phyloP scores from a whole-genome alignment of 2,113 vertebrate genomes.

The Polyodon spathula region DNA sequence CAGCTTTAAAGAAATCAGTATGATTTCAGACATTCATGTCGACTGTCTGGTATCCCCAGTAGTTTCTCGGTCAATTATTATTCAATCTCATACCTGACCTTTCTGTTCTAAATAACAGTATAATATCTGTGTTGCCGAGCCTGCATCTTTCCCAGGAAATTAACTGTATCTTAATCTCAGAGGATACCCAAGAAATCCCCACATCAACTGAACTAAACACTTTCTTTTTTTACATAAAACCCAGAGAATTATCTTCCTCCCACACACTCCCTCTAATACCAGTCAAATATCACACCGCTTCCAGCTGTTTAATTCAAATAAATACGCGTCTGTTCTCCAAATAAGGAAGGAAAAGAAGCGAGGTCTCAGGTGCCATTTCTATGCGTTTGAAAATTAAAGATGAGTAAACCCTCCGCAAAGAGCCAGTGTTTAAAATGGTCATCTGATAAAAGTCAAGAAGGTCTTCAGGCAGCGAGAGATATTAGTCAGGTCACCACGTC shows the following conservation, averaged over 20 bases:
- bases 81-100: conserved; percentile 61
- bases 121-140: conserved; percentile 46
- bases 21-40: conserved; percentile 25
- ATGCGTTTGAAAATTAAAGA: conserved; percentile 13
- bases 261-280: conserved; percentile 53
- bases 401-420: background rate
- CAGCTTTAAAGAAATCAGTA: conserved; percentile 1
- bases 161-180: conserved; percentile 50
- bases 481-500: conserved; percentile 7
- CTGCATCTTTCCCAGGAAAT: conserved; percentile 43
- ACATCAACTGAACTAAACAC: conserved; percentile 32
- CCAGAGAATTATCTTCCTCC: conserved; percentile 46
- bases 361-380: conserved; percentile 43
- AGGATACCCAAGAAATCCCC: conserved; percentile 46
- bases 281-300: conserved; percentile 66
- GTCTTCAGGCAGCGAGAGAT: conserved; percentile 11
- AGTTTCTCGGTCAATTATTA: conserved; percentile 65
- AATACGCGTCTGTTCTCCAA: conserved; percentile 53
- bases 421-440: conserved; percentile 8
- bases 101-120: conserved; percentile 56
- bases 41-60: conserved; percentile 29
- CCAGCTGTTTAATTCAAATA: conserved; percentile 62
- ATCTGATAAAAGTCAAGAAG: conserved; percentile 9
- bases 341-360: conserved; percentile 46
- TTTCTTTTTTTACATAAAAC: conserved; percentile 28